Evolutionary conservation across 2,888 invertebrate genomes (phyloP), one percentile per base, ranked within the genome.

Genomic region (Oscheius sp.): DNA sequence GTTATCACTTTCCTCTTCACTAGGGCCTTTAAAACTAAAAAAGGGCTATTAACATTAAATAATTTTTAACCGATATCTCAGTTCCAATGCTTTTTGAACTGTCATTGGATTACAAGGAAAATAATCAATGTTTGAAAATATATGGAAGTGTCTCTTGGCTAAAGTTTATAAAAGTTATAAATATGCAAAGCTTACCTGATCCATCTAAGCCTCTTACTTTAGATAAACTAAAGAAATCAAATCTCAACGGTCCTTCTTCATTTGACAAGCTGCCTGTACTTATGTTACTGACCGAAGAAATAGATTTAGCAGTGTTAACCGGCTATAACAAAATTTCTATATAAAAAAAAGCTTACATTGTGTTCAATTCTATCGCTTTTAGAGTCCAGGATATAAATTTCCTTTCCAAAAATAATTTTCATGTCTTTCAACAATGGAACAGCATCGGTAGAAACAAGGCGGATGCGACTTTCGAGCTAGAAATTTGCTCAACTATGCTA

Each of bases 191-290:
- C 48, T 25, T 39, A 58, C 58, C 37, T 27, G 42, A 27, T n/a
- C 12, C 23, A 42, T 61, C 61, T n/a, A n/a, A n/a, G n/a, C n/a
- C n/a, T n/a, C n/a, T n/a, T n/a, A 61, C 20, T 45, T 42, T 45
- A 17, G 61, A 8, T 1, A 61, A 6, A 61, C 27, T 61, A 29
- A 61, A 46, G 27, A 61, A 61, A 5, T 61, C 61, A 25, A 61
- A 61, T 46, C 27, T 61, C 29, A 61, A 37, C 17, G 61, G 61
- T 3, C 8, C 52, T 52, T 4, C 8, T n/a, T 3, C 52, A 42
- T 42, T 17, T 3, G n/a, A n/a, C n/a, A n/a, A n/a, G n/a, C n/a
- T n/a, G n/a, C n/a, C n/a, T n/a, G n/a, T n/a, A n/a, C n/a, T n/a
- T 12, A n/a, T 15, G 4, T 42, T 3, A 3, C 12, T 15, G 4